These are phyloP conservation scores for Sebastes vulpes DNA, from an alignment of 2,797 vertebrate genomes.

Conservation along the genomic window DNA sequence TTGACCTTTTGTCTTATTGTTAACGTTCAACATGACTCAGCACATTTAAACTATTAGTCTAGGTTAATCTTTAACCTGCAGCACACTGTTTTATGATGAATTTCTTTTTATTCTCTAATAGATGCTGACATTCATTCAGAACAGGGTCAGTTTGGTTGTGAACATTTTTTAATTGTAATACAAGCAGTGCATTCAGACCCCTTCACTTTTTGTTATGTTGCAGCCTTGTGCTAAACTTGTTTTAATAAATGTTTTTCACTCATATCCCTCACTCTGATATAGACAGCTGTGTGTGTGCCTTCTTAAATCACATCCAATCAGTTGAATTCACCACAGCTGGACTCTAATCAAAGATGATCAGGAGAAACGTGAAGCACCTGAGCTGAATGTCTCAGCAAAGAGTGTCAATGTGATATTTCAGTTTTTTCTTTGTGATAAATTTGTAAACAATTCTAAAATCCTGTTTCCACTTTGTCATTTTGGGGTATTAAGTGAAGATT, in stretches of 20 bases:
- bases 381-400: no score
- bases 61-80: not conserved
- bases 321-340: not conserved
- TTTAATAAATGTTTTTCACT: not conserved
- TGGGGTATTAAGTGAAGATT: not conserved
- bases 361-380: not conserved
- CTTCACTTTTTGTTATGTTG: not conserved
- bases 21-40: not conserved
- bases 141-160: not conserved
- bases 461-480: not conserved
- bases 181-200: not conserved
- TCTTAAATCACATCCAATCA: not conserved
- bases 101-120: not conserved
- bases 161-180: not conserved
- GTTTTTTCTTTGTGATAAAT: not conserved
- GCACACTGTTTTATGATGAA: not conserved
- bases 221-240: not conserved
- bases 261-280: not conserved
- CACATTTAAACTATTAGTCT: not conserved
- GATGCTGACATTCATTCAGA: not conserved
- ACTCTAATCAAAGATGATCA: not conserved
- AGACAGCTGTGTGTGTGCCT: not conserved
- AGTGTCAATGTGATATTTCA: not conserved
- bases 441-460: not conserved
- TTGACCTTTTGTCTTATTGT: not conserved